Percentiles rank a stretch among this genome's conserved stretches.
These are phyloP conservation scores for Cephalopterus ornatus DNA, from an alignment of 2,113 vertebrate species.

Conservation along the genomic window DNA sequence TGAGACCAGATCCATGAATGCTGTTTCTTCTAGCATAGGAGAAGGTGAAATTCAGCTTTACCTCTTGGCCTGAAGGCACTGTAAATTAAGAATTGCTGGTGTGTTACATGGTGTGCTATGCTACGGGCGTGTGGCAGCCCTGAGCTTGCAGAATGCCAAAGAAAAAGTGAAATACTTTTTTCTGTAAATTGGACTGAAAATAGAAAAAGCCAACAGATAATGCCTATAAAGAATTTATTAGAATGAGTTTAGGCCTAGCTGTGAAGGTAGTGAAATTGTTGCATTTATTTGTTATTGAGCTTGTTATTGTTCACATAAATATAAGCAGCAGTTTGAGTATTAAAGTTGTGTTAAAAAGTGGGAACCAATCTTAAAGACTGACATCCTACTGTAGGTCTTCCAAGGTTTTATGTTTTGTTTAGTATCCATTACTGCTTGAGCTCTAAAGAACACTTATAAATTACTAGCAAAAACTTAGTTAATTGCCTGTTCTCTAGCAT, in stretches of 20 bases:
- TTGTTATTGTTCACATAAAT: neutral
- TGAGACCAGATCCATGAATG: neutral
- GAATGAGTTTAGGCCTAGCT: neutral
- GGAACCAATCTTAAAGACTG: neutral
- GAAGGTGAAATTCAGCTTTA: neutral
- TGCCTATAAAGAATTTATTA: neutral
- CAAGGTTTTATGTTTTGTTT: neutral
- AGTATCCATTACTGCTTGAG: neutral
- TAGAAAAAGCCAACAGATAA: neutral
- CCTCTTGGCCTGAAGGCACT: neutral
- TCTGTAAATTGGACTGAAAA: neutral
- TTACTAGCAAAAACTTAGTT: neutral
- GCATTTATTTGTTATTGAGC: neutral
- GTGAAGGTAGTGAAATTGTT: neutral
- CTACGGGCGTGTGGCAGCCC: rapidly evolving
- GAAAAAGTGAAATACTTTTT: neutral
- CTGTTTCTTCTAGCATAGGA: neutral
- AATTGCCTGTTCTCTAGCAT: neutral
- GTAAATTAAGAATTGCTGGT: neutral
- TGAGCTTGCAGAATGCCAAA: neutral
- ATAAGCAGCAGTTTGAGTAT: neutral
- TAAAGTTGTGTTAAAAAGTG: neutral
- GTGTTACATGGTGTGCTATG: rapidly evolving
- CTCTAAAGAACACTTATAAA: neutral
- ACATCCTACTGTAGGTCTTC: neutral